Conservation (phyloP, 2,113 vertebrate genomes). For the Gobio gobio region DNA sequence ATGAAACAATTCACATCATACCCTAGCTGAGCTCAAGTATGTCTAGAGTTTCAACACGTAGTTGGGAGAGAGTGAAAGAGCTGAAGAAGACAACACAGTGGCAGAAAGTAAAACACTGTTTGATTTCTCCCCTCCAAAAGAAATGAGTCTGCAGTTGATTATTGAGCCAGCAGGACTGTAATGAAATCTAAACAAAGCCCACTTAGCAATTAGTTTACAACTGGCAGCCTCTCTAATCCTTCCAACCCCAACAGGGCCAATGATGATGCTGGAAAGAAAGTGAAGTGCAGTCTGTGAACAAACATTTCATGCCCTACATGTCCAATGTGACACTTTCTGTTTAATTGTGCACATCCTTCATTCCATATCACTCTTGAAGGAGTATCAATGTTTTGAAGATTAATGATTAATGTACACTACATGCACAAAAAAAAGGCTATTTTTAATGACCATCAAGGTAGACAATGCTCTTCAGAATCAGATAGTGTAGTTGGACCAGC, state of each 20-base stretch:
- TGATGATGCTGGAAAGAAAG: background rate
- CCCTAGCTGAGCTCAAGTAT: background rate
- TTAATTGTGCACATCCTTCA: background rate
- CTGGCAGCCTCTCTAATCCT: slow-evolving; percentile 6
- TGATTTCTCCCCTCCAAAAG: slow-evolving; percentile 12
- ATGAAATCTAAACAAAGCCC: slow-evolving; percentile 43
- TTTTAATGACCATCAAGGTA: background rate
- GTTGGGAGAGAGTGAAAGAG: background rate
- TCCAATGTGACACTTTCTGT: background rate
- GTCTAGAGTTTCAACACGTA: background rate
- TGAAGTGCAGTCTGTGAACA: slow-evolving; percentile 22
- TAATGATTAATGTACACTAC: background rate
- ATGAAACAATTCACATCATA: background rate
- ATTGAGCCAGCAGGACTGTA: slow-evolving; percentile 29
- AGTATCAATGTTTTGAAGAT: background rate
- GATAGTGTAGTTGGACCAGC: background rate
- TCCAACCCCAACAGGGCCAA: slow-evolving; percentile 6
- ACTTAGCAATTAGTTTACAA: slow-evolving; percentile 45
- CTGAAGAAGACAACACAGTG: background rate
- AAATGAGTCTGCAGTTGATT: slow-evolving; percentile 26
- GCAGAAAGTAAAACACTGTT: slow-evolving; percentile 16
- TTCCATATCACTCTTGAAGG: background rate
- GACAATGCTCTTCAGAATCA: background rate
- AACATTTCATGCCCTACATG: background rate
- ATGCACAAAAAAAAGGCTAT: background rate